Evolutionary conservation across 2,797 vertebrate genomes (phyloP), one percentile per base, ranked within the genome.

Genomic region (Sorex maritimensis): DNA sequence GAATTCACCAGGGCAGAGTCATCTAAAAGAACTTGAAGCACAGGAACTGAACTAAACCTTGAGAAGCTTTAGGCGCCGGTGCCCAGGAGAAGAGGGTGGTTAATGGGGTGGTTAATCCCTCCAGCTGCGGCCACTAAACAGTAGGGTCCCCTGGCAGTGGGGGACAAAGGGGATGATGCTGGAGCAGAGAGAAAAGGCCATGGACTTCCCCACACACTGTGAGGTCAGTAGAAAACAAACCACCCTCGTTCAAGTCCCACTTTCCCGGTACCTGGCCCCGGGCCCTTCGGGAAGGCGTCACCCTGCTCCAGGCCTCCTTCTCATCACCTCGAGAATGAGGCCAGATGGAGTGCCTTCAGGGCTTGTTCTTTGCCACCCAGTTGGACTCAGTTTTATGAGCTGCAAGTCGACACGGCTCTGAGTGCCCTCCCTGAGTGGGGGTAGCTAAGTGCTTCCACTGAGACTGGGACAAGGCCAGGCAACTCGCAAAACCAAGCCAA

Each of bases 381-480:
- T 72, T 30, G 38, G 58, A 38, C 74, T 72, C 65, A 92, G 67
- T 26, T 93, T 86, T 63, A 81, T 41, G 34, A 92, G 52, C 46
- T 94, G 71, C 41, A 77, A 75, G 15, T 86, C 83, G 21, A n/a
- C 26, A 19, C 19, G 34, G 19, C 61, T 80, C 90, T 0, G 2
- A 9, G 14, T 58, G 30, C 55, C 34, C 28, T 58, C 79, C 49
- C 46, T 55, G 26, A 2, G 6, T n/a, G 55, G 2, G 26, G 61
- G 5, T 61, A 61, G 67, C 73, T 68, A 68, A 84, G 34, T 82
- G 38, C 87, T 80, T 34, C 61, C 30, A 58, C 2, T 73, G n/a
- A 80, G 6, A 73, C 61, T 41, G 73, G 14, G 63, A 44, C 79
- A 80, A 24, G 41, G 79, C 11, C 0, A 10, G 3, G 72, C 58